Evolutionary conservation across 2,888 invertebrate genomes (phyloP), one percentile per base, ranked within the genome.

Genomic region (Euplagia quadripunctaria): DNA sequence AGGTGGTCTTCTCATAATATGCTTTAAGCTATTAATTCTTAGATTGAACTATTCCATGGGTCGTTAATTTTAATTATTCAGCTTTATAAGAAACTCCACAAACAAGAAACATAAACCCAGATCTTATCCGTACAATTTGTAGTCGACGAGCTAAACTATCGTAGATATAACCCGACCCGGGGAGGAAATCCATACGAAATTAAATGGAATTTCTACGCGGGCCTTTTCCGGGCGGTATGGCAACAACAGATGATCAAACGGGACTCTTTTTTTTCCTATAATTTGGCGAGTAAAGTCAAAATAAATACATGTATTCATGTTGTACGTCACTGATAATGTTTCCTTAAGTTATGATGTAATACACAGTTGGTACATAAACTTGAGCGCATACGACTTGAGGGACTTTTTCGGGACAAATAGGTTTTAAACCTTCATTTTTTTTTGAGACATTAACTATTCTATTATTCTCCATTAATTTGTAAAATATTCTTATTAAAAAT

Each of bases 151-250:
- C 41, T 64, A 61, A 75, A 75, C 71, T 75, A 71, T 66, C 69
- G 41, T 69, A 75, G 75, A 77, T 77, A 84, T 80, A 79, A 81
- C 79, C 76, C 78, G 79, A 76, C 75, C 76, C 72, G 79, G 76
- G 75, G 69, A 72, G 82, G 85, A 87, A 89, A 88, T 88, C 85
- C 84, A 85, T 85, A 82, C 88, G 82, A 89, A 90, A 93, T 93
- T 91, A 92, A 94, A 94, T 92, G 89, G 90, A 92, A 90, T 94
- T 94, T 94, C 92, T 89, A 88, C 89, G 84, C 84, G 87, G 91
- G 89, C 89, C 90, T 89, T 92, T 89, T 86, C 87, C 83, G 83
- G 79, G 71, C 58, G 81, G 85, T 82, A 85, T 82, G 84, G 86
- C 86, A 84, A 85, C 81, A 78, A 82, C 78, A 77, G 79, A 78